Conservation (phyloP, 2,888 invertebrate species). For the Dryococelus australis region DNA sequence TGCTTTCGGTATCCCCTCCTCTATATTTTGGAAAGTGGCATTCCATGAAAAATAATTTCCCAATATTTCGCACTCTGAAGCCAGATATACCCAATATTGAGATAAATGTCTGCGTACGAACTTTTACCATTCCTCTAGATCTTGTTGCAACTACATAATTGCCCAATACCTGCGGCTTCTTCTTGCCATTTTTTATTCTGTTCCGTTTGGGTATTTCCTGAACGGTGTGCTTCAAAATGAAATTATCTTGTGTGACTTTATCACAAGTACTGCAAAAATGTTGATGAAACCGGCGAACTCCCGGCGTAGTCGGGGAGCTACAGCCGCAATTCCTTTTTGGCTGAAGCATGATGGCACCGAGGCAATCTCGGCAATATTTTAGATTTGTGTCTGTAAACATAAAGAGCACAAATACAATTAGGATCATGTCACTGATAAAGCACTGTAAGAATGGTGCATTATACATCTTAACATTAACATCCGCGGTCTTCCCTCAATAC, state of each 20-base stretch:
- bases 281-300: not conserved
- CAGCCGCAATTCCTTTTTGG: not conserved
- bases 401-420: not conserved
- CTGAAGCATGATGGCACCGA: not conserved
- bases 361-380: slow-evolving; percentile 19
- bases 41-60: not conserved
- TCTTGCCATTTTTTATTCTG: slow-evolving; percentile 12
- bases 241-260: not conserved
- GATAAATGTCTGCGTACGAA: not conserved
- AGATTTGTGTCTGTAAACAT: slow-evolving; percentile 6
- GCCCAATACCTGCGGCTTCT: not conserved
- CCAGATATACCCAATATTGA: slow-evolving; percentile 3
- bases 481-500: not conserved
- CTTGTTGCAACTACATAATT: not conserved
- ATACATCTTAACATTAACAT: not conserved
- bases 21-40: not conserved
- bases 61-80: not conserved
- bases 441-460: not conserved
- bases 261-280: slow-evolving; percentile 18
- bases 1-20: not conserved
- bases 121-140: slow-evolving; percentile 22
- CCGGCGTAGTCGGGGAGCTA: not conserved
- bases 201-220: slow-evolving; percentile 4
- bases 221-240: slow-evolving; percentile 12
- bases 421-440: not conserved